Evolutionary conservation across 2,113 vertebrate species (phyloP).

Genomic region (Campylomormyrus tamandua): DNA sequence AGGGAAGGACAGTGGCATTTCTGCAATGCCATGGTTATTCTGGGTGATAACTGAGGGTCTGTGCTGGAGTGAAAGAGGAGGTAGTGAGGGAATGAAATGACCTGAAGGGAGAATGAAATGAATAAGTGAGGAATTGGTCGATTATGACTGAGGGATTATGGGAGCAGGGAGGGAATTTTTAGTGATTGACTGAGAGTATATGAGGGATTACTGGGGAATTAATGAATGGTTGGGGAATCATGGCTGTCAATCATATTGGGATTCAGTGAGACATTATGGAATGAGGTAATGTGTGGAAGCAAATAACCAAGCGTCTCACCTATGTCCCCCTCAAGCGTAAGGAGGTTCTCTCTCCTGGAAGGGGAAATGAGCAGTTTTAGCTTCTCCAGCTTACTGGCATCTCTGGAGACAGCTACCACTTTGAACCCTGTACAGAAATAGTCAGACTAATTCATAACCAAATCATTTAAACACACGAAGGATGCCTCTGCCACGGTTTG

Average conservation of each 20-base stretch:
- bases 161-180: not conserved
- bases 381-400: conserved; percentile 57
- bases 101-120: not conserved
- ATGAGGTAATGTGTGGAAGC: not conserved
- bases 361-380: conserved; percentile 56
- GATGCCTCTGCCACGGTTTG: not conserved
- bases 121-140: not conserved
- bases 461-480: not conserved
- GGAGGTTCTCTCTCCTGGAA: conserved; percentile 53
- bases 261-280: not conserved
- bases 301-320: conserved; percentile 48
- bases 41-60: not conserved
- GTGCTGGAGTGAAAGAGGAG: not conserved
- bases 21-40: not conserved
- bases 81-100: not conserved
- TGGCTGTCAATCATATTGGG: not conserved
- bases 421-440: conserved; percentile 53
- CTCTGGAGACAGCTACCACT: conserved; percentile 70
- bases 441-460: not conserved
- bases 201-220: not conserved
- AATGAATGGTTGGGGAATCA: not conserved
- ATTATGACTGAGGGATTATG: not conserved
- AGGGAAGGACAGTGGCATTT: not conserved
- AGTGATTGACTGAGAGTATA: not conserved
- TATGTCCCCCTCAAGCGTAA: conserved; percentile 65